phyloP scores from a whole-genome alignment of 53 echinoderm and acorn worm genomes.

The Temnopleurus reevesii region DNA sequence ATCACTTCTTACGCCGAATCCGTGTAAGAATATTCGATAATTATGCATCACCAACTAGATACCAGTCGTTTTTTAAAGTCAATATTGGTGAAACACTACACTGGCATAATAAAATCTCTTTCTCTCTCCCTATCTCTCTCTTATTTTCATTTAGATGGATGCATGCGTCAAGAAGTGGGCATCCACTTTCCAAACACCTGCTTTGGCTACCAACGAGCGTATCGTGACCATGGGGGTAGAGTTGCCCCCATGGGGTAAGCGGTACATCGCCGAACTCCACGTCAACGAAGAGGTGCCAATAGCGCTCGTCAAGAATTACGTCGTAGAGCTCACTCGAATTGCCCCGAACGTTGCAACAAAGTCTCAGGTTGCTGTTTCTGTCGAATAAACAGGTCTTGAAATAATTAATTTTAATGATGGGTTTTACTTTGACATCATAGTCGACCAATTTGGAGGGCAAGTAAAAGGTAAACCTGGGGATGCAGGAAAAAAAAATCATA shows the following conservation, averaged over 20 bases:
- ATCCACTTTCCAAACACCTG: not conserved
- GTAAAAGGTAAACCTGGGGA: no score
- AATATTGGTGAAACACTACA: not conserved
- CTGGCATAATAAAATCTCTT: not conserved
- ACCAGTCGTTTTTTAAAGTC: not conserved
- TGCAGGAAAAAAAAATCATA: no score
- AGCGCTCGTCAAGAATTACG: constrained; percentile 1
- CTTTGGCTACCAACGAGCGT: not conserved
- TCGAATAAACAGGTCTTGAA: not conserved
- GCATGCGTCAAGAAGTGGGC: not conserved
- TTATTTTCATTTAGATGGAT: constrained; percentile 13
- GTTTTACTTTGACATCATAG: no score
- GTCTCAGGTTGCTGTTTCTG: not conserved
- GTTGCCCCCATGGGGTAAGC: constrained; percentile 12
- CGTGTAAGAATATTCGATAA: not conserved
- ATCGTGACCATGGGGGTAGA: constrained; percentile 22
- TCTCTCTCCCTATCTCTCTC: no score
- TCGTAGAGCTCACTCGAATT: constrained; percentile 8
- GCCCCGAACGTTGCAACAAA: not conserved
- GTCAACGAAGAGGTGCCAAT: not conserved
- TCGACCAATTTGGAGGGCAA: no score
- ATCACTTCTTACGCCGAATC: no score
- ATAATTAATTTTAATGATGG: no score
- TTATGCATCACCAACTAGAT: not conserved
- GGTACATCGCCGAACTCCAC: constrained; percentile 14